These are phyloP conservation scores for Aproaerema taeniolella DNA, from an alignment of 2,888 invertebrate genomes.

Conservation along the genomic window DNA sequence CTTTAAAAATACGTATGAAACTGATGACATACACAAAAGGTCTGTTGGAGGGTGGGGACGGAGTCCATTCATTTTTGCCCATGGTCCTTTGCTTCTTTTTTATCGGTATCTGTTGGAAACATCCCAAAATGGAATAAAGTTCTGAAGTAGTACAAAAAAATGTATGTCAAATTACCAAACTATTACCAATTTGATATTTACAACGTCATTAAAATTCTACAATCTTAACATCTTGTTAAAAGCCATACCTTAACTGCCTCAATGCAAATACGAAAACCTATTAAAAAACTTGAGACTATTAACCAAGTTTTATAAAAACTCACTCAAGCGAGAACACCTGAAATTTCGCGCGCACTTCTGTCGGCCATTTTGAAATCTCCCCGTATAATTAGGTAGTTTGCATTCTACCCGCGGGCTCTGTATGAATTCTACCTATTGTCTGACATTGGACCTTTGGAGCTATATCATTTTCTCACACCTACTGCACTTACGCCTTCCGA, in stretches of 20 bases:
- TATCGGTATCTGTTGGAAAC: too few relatives aligned
- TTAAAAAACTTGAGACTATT: constrained; percentile 7
- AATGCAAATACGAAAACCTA: too few relatives aligned
- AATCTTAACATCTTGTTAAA: too few relatives aligned
- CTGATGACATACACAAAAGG: too few relatives aligned
- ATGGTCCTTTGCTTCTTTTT: too few relatives aligned
- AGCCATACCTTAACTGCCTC: too few relatives aligned
- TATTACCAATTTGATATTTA: constrained; percentile 1
- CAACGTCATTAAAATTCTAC: constrained; percentile 2
- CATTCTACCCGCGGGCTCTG: constrained; percentile 58
- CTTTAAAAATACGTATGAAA: too few relatives aligned
- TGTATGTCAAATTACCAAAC: background rate
- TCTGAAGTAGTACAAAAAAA: too few relatives aligned
- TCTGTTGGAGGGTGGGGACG: too few relatives aligned
- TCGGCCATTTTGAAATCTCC: constrained; percentile 58
- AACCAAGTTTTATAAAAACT: constrained; percentile 18
- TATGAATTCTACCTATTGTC: constrained; percentile 77
- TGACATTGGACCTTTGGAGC: constrained; percentile 73
- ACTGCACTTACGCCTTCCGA: constrained; percentile 40
- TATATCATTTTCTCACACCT: constrained; percentile 73
- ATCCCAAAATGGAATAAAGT: too few relatives aligned
- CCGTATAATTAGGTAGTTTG: constrained; percentile 68
- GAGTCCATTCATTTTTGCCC: too few relatives aligned
- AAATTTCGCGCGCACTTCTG: constrained; percentile 29
- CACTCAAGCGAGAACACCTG: constrained; percentile 42